These are phyloP conservation scores for Lagenorhynchus albirostris DNA, from an alignment of 2,113 vertebrate genomes.

Conservation along the genomic window DNA sequence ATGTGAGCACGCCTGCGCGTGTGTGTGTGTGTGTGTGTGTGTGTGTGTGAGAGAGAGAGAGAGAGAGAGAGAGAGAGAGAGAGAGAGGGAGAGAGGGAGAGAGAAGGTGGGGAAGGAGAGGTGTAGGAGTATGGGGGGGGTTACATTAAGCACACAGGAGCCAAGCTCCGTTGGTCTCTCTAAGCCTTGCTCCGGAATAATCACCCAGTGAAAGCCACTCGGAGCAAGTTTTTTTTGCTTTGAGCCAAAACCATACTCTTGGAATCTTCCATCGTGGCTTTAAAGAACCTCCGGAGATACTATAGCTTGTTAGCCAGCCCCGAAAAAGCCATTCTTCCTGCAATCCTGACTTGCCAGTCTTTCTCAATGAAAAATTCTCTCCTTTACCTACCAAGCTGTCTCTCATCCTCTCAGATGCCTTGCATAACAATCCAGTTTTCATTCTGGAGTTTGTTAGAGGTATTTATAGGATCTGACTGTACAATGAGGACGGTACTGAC, in stretches of 20 bases:
- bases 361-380: slow-evolving; percentile 43
- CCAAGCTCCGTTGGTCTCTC: not conserved
- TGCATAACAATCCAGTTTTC: slow-evolving; percentile 39
- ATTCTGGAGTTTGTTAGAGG: not conserved
- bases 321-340: not conserved
- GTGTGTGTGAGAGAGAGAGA: too few species aligned
- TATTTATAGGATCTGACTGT: slow-evolving; percentile 19
- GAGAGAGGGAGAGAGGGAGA: too few species aligned
- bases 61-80: not conserved
- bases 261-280: not conserved
- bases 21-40: too few species aligned
- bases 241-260: not conserved
- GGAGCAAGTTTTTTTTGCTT: not conserved
- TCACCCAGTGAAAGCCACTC: not conserved
- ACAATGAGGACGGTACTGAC: not conserved
- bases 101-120: not conserved
- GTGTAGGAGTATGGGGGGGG: not conserved
- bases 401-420: not conserved
- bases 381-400: not conserved
- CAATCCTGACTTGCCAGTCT: slow-evolving; percentile 1
- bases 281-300: not conserved
- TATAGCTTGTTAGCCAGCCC: not conserved
- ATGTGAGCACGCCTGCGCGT: too few species aligned
- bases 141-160: not conserved
- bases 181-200: not conserved